phyloP scores from a whole-genome alignment of 2,797 vertebrate species.

The Enteromius mattozi region DNA sequence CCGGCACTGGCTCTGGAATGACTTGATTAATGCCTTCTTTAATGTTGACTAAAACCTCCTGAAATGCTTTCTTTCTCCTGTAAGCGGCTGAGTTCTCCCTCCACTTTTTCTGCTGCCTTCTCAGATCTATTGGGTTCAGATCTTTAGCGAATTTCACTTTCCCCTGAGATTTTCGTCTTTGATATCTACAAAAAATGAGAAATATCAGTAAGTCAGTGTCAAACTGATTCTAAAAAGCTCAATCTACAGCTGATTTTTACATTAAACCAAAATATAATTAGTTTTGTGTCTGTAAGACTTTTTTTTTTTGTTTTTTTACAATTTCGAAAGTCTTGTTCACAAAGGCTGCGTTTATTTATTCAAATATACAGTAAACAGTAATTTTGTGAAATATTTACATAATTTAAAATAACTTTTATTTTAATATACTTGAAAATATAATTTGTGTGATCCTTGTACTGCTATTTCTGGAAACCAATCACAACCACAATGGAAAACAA shows the following conservation, averaged over 20 bases:
- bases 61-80: constrained; percentile 35
- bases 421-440: background rate
- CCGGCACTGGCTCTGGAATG: constrained; percentile 1
- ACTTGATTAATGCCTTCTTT: constrained; percentile 29
- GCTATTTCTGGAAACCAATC: background rate
- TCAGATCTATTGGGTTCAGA: constrained; percentile 25
- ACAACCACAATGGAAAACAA: no score
- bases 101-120: constrained; percentile 47
- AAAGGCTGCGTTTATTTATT: background rate
- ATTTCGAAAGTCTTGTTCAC: background rate
- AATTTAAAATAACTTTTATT: background rate
- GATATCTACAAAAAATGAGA: constrained; percentile 46
- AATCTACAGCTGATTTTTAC: background rate
- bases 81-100: constrained; percentile 40
- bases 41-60: constrained; percentile 28
- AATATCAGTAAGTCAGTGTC: constrained; percentile 22
- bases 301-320: background rate
- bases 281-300: background rate
- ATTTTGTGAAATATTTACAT: background rate
- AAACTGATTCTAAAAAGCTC: background rate
- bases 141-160: constrained; percentile 48
- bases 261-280: background rate
- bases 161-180: constrained; percentile 49
- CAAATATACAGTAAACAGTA: background rate
- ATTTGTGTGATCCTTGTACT: background rate